phyloP scores from a whole-genome alignment of 2,888 invertebrate genomes.

The Drosophila falleni region DNA sequence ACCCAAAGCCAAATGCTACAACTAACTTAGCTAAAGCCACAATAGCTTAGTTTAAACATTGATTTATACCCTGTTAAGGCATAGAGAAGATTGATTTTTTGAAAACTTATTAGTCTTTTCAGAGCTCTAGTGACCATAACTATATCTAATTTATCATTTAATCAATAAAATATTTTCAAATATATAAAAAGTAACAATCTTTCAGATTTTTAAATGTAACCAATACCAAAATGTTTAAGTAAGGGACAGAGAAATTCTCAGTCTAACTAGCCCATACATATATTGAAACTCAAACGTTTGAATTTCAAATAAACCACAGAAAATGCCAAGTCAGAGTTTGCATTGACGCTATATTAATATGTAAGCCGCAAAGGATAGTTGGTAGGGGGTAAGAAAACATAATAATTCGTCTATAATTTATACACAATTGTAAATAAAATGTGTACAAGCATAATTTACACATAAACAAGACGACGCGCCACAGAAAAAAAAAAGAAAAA shows the following conservation, averaged over 20 bases:
- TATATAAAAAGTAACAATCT: no score
- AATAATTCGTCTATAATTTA: slow-evolving; percentile 79
- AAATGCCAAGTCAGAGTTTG: slow-evolving; percentile 47
- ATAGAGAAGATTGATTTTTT: neutral
- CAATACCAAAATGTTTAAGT: no score
- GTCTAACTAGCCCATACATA: neutral
- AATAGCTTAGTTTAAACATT: slow-evolving; percentile 13
- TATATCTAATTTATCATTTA: no score
- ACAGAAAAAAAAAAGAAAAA: slow-evolving; percentile 30
- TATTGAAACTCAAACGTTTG: slow-evolving; percentile 29
- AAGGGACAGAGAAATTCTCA: neutral
- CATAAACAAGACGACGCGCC: slow-evolving; percentile 73
- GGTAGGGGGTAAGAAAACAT: slow-evolving; percentile 57
- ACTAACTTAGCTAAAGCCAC: slow-evolving; percentile 24
- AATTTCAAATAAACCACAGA: slow-evolving; percentile 59
- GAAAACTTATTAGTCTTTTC: no score
- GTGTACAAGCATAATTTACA: slow-evolving; percentile 81
- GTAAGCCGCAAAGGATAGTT: slow-evolving; percentile 47
- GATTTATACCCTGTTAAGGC: neutral
- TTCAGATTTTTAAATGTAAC: no score
- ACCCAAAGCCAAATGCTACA: slow-evolving; percentile 53
- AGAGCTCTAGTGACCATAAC: no score
- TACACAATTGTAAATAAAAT: slow-evolving; percentile 81
- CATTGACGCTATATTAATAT: slow-evolving; percentile 68
- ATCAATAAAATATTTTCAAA: no score